Conservation (phyloP, 2,113 vertebrate genomes). For the Cryptomyrus ogoouensis region DNA sequence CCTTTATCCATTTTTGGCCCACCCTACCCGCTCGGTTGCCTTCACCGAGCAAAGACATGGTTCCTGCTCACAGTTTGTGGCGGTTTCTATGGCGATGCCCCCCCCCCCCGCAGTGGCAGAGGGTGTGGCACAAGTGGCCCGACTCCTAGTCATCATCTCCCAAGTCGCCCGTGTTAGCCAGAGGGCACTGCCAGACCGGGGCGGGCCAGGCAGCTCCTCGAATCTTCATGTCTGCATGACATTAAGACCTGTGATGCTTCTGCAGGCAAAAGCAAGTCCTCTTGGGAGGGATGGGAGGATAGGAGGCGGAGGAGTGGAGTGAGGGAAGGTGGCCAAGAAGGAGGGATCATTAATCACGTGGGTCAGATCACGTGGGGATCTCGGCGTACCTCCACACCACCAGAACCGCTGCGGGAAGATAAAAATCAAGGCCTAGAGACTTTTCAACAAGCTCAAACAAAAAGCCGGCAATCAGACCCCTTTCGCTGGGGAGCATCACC, state of each 20-base stretch:
- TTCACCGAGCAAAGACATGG: neutral
- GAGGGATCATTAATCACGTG: neutral
- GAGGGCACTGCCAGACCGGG: neutral
- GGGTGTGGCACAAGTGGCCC: neutral
- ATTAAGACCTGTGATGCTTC: neutral
- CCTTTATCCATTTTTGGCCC: slow-evolving; percentile 42
- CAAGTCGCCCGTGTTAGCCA: neutral
- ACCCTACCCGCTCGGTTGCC: slow-evolving; percentile 25
- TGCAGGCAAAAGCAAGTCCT: neutral
- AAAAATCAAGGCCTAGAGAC: neutral
- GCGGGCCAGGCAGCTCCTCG: neutral
- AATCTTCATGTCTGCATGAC: neutral
- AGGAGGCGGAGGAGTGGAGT: neutral
- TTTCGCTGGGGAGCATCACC: neutral
- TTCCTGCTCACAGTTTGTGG: neutral
- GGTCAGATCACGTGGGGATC: neutral
- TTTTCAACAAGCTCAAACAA: neutral
- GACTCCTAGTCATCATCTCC: neutral
- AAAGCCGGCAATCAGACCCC: neutral
- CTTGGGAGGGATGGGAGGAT: neutral
- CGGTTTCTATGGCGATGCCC: neutral
- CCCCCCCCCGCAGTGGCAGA: neutral
- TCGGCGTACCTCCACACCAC: neutral
- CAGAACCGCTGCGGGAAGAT: neutral
- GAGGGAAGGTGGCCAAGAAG: neutral